phyloP scores from a whole-genome alignment of 2,113 vertebrate species.

The Cololabis saira region DNA sequence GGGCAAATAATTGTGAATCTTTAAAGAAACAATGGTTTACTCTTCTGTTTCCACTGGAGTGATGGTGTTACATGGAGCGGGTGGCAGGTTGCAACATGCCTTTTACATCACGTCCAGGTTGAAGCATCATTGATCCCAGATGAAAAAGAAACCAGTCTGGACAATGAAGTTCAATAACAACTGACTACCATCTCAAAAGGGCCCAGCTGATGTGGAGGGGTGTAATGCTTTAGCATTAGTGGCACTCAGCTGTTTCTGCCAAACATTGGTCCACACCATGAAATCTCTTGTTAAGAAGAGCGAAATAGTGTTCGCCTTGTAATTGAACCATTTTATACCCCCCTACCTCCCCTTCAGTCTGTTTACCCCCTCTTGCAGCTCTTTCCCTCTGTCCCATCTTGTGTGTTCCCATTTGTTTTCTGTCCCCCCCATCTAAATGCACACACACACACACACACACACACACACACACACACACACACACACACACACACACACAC shows the following conservation, averaged over 20 bases:
- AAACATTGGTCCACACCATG: slow-evolving; percentile 93
- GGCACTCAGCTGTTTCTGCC: slow-evolving; percentile 96
- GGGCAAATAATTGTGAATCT: neutral
- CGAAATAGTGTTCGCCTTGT: slow-evolving; percentile 98
- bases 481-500: slow-evolving; percentile 31
- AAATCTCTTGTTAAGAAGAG: slow-evolving; percentile 99
- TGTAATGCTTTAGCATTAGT: slow-evolving; percentile 93
- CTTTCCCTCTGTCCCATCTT: slow-evolving; percentile 54
- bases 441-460: slow-evolving; percentile 19
- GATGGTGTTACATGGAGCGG: slow-evolving; percentile 76
- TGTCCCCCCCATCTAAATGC: slow-evolving; percentile 41
- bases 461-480: slow-evolving; percentile 4
- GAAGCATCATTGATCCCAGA: slow-evolving; percentile 97
- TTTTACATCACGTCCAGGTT: slow-evolving; percentile 92
- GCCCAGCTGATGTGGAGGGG: slow-evolving; percentile 86
- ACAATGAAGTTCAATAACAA: slow-evolving; percentile 99
- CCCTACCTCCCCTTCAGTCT: slow-evolving; percentile 59
- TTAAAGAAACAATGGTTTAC: slow-evolving; percentile 5
- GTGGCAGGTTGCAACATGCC: slow-evolving; percentile 85
- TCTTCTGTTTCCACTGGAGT: slow-evolving; percentile 68
- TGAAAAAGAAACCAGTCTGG: slow-evolving; percentile 90
- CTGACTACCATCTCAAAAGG: slow-evolving; percentile 88
- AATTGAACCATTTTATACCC: slow-evolving; percentile 98
- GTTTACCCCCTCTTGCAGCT: slow-evolving; percentile 62
- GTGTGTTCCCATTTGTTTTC: slow-evolving; percentile 66